Percentiles rank a stretch among this genome's conserved stretches.
Evolutionary conservation across 2,797 vertebrate genomes (phyloP).

Genomic region (Rhabdophis nuchalis): DNA sequence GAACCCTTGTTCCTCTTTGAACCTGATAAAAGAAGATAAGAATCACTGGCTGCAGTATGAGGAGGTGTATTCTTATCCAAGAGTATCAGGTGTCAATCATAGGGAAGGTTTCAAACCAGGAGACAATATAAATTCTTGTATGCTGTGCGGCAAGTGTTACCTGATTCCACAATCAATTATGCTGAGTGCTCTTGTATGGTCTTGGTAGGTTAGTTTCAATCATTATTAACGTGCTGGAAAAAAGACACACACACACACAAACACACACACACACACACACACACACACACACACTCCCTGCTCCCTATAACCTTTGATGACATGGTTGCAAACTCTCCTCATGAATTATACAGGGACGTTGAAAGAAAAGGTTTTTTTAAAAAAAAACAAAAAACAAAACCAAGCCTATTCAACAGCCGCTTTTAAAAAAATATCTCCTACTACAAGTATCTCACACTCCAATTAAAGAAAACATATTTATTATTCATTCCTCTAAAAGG

Average conservation of each 20-base stretch:
- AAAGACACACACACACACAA: conserved; percentile 5
- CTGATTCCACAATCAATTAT: conserved; percentile 66
- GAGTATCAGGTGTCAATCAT: conserved; percentile 44
- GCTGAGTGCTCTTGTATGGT: conserved; percentile 65
- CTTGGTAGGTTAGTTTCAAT: conserved; percentile 53
- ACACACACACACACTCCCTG: not conserved
- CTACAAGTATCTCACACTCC: not conserved
- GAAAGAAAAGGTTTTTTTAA: not conserved
- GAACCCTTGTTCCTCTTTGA: conserved; percentile 30
- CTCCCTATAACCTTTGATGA: conserved; percentile 30
- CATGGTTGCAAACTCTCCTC: conserved; percentile 32
- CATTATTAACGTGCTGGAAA: conserved; percentile 52
- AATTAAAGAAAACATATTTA: not conserved
- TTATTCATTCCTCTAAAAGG: not conserved
- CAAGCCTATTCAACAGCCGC: conserved; percentile 4
- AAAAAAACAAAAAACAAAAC: too few species aligned
- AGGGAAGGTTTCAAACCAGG: conserved; percentile 47
- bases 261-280: not conserved
- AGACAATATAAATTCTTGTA: conserved; percentile 57
- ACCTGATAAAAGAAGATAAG: conserved; percentile 48
- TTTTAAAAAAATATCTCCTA: not conserved
- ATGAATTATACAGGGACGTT: not conserved
- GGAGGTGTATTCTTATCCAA: conserved; percentile 39
- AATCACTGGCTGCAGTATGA: conserved; percentile 43
- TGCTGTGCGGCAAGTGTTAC: conserved; percentile 55